A percentile compares a stretch with the other conserved stretches of the same genome.
Conservation (phyloP, 2,888 invertebrate genomes). For the Nematopogon swammerdamellus region DNA sequence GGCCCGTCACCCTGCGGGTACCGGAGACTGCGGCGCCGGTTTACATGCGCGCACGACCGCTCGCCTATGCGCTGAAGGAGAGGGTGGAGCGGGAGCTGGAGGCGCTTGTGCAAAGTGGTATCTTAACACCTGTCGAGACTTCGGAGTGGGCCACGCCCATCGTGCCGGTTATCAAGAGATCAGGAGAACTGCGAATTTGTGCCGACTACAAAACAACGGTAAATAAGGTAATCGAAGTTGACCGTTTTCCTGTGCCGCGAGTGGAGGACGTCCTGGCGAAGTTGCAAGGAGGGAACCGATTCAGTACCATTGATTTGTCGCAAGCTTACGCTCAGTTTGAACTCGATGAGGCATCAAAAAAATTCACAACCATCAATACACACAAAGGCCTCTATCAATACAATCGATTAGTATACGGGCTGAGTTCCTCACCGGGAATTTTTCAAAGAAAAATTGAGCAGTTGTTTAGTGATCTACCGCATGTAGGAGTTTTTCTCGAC, state of each 20-base stretch:
- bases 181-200: neutral
- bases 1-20: neutral
- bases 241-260: slow-evolving; percentile 3
- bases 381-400: too few relatives aligned
- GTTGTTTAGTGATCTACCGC: neutral
- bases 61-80: too few relatives aligned
- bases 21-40: too few relatives aligned
- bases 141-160: neutral
- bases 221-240: slow-evolving; percentile 15
- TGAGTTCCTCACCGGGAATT: slow-evolving; percentile 12
- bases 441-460: slow-evolving; percentile 6
- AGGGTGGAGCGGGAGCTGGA: too few relatives aligned
- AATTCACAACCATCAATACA: slow-evolving; percentile 12
- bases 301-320: neutral
- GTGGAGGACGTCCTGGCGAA: slow-evolving; percentile 7
- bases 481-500: neutral
- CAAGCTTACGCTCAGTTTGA: slow-evolving; percentile 8
- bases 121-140: too few relatives aligned
- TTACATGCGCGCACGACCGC: too few relatives aligned
- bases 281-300: slow-evolving; percentile 1
- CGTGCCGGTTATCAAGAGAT: neutral
- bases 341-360: slow-evolving; percentile 6
- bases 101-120: too few relatives aligned
- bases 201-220: slow-evolving; percentile 8
- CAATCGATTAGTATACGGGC: slow-evolving; percentile 12